Evolutionary conservation across 2,797 vertebrate species (phyloP), one percentile per base, ranked within the genome.

Genomic region (Muraenolepis orangiensis): DNA sequence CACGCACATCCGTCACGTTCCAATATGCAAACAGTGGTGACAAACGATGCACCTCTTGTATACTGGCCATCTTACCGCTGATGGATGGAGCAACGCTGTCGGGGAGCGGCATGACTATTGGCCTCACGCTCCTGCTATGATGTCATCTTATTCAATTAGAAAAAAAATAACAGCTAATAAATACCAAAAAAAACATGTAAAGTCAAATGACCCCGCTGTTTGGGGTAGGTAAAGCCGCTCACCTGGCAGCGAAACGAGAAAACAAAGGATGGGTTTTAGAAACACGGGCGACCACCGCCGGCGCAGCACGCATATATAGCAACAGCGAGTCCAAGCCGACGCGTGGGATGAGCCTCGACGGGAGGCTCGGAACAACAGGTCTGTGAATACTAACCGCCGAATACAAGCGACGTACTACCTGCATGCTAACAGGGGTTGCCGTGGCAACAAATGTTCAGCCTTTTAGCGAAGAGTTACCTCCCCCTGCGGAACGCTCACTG

Each of bases 401-500:
- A 86, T 88, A 87, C 80, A 72, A 70, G 72, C 64, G 72, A 81
- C 57, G 82, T 83, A 86, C 84, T 79, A 69, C 79, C 76, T 72
- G 70, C 82, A 76, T 87, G 76, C 71, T 69, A 84, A 85, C 71
- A 32, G 28, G 29, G 69, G 87, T 87, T 84, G 78, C 90, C 81
- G 87, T 89, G 80, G 87, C 80, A 89, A 88, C 84, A 80, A 83
- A 86, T 81, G 71, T 72, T 77, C 70, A 38, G 77, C 76, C 76
- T 57, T 57, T 57, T 32, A 76, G 32, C 30, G n/a, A 5, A 28
- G 8, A 64, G 46, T 23, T 72, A n/a, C 16, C 72, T 66, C 8
- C 46, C 51, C 20, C 51, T 57, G 51, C 51, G 11, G 20, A 57
- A 57, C 51, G 8, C 51, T 57, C 51, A 57, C 20, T n/a, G n/a